Conservation (phyloP, 2,888 invertebrate species). For the Caenorhabditis japonica region DNA sequence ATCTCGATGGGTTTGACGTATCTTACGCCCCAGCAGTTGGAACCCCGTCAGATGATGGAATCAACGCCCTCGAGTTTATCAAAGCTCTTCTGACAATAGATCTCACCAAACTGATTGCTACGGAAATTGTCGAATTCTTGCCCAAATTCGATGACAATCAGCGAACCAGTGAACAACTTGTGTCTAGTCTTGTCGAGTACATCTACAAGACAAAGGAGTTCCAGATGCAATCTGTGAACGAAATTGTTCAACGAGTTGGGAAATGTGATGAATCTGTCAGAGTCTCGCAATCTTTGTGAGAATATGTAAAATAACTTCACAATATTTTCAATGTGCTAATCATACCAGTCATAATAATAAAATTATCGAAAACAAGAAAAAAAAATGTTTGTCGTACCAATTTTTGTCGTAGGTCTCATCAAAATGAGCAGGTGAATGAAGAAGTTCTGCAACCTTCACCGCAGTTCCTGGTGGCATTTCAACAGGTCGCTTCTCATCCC, state of each 20-base stretch:
- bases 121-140: slow-evolving; percentile 73
- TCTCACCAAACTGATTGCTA: slow-evolving; percentile 66
- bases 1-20: slow-evolving; percentile 72
- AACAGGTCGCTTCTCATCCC: too few species aligned
- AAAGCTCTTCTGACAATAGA: slow-evolving; percentile 66
- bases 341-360: too few species aligned
- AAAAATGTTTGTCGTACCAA: too few species aligned
- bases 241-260: slow-evolving; percentile 32
- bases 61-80: slow-evolving; percentile 70
- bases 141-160: slow-evolving; percentile 65
- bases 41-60: slow-evolving; percentile 68
- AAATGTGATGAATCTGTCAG: slow-evolving; percentile 17
- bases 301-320: too few species aligned
- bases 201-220: slow-evolving; percentile 68
- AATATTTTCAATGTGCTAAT: too few species aligned
- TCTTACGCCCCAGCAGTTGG: slow-evolving; percentile 71
- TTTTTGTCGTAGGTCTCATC: too few species aligned
- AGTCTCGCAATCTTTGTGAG: slow-evolving; percentile 37
- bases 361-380: too few species aligned
- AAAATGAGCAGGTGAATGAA: too few species aligned
- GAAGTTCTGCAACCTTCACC: too few species aligned
- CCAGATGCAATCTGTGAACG: slow-evolving; percentile 52
- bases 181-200: slow-evolving; percentile 66
- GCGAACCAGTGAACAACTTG: slow-evolving; percentile 69
- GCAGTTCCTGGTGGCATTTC: too few species aligned